phyloP scores from a whole-genome alignment of 1,140 invertebrate species.

The Homarus americanus region DNA sequence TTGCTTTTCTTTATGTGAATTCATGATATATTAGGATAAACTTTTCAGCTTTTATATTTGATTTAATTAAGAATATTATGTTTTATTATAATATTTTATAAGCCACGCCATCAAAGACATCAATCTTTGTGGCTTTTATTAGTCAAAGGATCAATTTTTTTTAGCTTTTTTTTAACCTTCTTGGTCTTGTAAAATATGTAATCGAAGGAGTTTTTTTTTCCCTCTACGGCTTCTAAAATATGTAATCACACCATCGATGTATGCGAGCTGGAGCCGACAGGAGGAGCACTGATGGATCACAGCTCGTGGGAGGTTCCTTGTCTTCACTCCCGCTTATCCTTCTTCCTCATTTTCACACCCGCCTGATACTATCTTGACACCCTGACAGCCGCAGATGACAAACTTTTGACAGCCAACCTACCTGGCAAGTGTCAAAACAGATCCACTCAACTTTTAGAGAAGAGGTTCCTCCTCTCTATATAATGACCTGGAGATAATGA shows the following conservation, averaged over 20 bases:
- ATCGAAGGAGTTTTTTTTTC: not conserved
- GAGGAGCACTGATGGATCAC: constrained; percentile 28
- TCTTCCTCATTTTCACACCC: constrained; percentile 65
- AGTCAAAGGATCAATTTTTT: too few species aligned
- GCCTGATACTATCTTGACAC: constrained; percentile 51
- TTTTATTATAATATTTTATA: too few species aligned
- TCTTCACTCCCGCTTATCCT: constrained; percentile 36
- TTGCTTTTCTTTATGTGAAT: too few species aligned
- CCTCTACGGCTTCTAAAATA: constrained; percentile 13
- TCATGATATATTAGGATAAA: too few species aligned
- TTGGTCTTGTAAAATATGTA: not conserved
- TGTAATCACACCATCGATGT: constrained; percentile 40
- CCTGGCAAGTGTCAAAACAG: constrained; percentile 63
- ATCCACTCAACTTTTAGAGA: constrained; percentile 37
- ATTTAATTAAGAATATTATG: too few species aligned
- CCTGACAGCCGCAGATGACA: constrained; percentile 58
- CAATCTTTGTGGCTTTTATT: too few species aligned
- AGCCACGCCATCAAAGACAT: too few species aligned
- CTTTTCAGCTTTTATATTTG: too few species aligned
- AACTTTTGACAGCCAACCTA: constrained; percentile 52
- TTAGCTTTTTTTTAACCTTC: not conserved
- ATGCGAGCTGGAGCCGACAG: not conserved
- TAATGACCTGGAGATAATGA: constrained; percentile 49
- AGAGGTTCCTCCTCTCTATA: not conserved
- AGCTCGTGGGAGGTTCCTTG: constrained; percentile 6